phyloP scores from a whole-genome alignment of 2,113 vertebrate genomes.

The Cynocephalus volans region DNA sequence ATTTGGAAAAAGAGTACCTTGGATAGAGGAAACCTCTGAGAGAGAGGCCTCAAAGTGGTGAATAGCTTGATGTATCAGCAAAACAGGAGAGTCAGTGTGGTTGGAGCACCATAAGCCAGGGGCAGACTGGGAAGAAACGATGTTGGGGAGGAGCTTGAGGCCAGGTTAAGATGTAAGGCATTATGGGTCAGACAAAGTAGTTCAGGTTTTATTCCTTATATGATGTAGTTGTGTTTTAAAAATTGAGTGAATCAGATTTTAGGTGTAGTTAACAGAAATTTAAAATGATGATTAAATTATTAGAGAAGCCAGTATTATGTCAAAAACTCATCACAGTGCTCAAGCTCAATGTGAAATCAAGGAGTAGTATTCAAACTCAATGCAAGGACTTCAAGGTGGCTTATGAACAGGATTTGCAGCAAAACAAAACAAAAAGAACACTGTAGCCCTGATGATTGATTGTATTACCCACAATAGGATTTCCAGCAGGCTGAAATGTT shows the following conservation, averaged over 20 bases:
- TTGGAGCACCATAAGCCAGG: not conserved
- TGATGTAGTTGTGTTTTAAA: conserved; percentile 32
- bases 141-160: not conserved
- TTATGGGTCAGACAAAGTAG: not conserved
- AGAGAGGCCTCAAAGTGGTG: not conserved
- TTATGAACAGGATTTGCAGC: not conserved
- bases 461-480: not conserved
- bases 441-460: not conserved
- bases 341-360: conserved; percentile 25
- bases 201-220: not conserved
- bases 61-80: not conserved
- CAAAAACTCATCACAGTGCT: not conserved
- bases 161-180: not conserved
- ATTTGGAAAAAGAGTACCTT: not conserved
- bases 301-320: not conserved
- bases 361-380: conserved; percentile 13
- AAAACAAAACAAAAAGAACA: not conserved
- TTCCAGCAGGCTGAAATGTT: not conserved
- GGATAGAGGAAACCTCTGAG: not conserved
- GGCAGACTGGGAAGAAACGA: not conserved
- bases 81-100: not conserved
- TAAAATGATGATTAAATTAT: not conserved
- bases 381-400: not conserved
- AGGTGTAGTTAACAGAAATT: not conserved
- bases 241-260: not conserved